Percentiles rank a stretch among this genome's conserved stretches.
Conservation (phyloP, 2,113 vertebrate species). For the Alligator sinensis region DNA sequence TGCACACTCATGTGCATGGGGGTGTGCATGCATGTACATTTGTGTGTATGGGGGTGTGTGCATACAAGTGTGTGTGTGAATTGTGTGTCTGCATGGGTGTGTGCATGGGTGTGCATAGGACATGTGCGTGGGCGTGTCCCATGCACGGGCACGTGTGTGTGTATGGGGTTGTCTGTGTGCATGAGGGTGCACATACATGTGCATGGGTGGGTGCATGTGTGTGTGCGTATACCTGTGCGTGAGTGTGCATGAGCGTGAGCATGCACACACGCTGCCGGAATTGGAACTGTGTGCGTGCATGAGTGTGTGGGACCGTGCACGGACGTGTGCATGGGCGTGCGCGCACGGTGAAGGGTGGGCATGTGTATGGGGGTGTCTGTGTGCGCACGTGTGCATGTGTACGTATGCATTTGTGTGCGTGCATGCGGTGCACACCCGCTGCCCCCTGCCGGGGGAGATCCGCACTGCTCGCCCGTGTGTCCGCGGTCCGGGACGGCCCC, state of each 20-base stretch:
- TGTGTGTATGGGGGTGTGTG: background rate
- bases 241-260: background rate
- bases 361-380: too few species aligned
- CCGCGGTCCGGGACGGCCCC: background rate
- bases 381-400: too few species aligned
- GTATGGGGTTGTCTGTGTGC: background rate
- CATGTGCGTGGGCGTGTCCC: background rate
- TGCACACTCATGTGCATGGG: too few species aligned
- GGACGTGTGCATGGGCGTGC: background rate
- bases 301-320: background rate
- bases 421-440: too few species aligned
- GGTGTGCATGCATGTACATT: background rate
- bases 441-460: background rate
- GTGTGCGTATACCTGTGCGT: background rate
- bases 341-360: too few species aligned
- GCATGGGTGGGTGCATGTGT: background rate
- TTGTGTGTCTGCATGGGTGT: background rate
- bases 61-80: fast-evolving
- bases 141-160: background rate
- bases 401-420: background rate
- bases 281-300: background rate
- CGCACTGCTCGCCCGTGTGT: background rate
- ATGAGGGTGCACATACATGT: too few species aligned
- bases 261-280: background rate
- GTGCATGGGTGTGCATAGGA: too few species aligned